Conservation (phyloP, 2,888 invertebrate genomes). For the Cordilura impudica region DNA sequence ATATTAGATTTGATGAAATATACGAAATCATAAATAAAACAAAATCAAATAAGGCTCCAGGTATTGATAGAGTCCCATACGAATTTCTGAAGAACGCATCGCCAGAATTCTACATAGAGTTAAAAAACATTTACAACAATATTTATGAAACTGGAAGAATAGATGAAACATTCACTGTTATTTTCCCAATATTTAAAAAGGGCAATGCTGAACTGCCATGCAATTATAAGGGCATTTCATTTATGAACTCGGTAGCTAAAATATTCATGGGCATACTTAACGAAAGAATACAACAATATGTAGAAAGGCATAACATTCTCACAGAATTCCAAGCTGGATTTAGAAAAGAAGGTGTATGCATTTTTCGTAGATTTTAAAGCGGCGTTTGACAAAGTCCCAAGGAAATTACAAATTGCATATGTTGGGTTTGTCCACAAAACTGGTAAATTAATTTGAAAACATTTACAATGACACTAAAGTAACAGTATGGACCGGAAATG, state of each 20-base stretch:
- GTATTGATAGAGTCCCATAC: neutral
- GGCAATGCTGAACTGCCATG: neutral
- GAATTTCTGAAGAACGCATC: constrained; percentile 3
- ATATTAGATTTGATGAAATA: neutral
- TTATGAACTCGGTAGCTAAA: constrained; percentile 11
- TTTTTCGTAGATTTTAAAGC: too few species aligned
- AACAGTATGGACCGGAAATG: neutral
- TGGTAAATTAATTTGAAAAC: neutral
- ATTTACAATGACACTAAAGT: neutral
- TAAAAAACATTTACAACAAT: neutral
- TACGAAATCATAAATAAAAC: neutral
- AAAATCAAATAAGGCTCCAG: neutral
- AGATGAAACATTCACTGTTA: neutral
- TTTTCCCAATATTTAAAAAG: constrained; percentile 12
- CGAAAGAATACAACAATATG: neutral
- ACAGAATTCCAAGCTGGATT: neutral
- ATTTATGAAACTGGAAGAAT: neutral
- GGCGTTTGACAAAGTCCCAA: neutral
- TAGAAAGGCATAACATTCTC: neutral
- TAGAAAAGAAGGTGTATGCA: too few species aligned
- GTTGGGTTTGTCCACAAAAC: neutral
- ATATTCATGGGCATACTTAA: neutral
- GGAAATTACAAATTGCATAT: neutral
- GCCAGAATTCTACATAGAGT: neutral
- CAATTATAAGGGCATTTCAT: constrained; percentile 12